phyloP scores from a whole-genome alignment of 2,888 invertebrate genomes.

The Noctua fimbriata region DNA sequence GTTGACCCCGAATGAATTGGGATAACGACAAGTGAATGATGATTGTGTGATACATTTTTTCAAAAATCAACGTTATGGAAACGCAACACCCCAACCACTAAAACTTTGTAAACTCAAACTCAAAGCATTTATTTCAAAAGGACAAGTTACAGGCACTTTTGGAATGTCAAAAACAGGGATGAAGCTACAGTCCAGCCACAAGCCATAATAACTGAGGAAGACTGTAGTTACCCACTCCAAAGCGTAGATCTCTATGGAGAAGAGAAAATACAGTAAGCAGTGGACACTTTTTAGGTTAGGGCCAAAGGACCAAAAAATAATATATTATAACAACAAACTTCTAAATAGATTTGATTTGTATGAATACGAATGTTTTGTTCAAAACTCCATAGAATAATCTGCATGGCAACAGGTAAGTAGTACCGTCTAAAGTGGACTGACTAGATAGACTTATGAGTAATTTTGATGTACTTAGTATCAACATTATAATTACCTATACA shows the following conservation, averaged over 20 bases:
- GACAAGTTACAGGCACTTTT: not conserved
- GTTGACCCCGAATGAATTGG: too few relatives aligned
- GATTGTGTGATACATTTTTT: not conserved
- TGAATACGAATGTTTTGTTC: not conserved
- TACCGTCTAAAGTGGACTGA: not conserved
- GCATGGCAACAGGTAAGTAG: not conserved
- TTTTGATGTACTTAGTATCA: not conserved
- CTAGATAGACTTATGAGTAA: not conserved
- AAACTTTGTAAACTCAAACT: not conserved
- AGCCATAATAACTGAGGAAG: not conserved
- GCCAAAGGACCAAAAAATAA: not conserved
- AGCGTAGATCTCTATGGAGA: not conserved
- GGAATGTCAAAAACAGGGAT: not conserved
- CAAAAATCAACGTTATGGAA: not conserved
- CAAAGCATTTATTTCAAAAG: not conserved
- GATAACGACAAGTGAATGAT: too few relatives aligned
- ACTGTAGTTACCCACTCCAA: not conserved
- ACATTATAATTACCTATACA: constrained; percentile 5
- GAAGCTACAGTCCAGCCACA: not conserved
- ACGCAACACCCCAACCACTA: not conserved
- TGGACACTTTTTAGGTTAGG: not conserved
- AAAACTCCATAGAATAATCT: not conserved
- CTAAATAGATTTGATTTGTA: not conserved
- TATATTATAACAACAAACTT: not conserved
- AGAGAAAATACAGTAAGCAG: not conserved